A percentile compares a stretch with the other conserved stretches of the same genome.
Conservation (phyloP, 2,113 vertebrate species). For the Ciconia maguari region DNA sequence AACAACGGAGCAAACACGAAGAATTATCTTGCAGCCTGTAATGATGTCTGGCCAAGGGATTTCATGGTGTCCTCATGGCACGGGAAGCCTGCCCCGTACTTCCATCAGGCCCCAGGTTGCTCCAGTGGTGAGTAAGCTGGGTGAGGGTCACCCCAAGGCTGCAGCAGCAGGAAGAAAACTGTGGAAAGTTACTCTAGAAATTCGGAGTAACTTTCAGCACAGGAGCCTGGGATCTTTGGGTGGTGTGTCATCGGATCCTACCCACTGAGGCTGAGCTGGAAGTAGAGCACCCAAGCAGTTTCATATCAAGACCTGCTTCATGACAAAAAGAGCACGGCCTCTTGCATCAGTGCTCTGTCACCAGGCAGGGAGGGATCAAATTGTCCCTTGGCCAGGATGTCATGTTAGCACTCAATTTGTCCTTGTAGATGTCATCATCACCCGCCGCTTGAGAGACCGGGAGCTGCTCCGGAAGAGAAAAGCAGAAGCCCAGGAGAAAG, state of each 20-base stretch:
- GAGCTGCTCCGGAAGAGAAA: slow-evolving; percentile 87
- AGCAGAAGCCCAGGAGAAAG: slow-evolving; percentile 84
- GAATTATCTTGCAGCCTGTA: background rate
- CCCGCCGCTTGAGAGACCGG: slow-evolving; percentile 81
- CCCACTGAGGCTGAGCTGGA: background rate
- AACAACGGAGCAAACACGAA: fast-evolving
- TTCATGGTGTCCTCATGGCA: background rate
- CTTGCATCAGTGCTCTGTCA: background rate
- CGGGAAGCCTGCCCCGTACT: fast-evolving
- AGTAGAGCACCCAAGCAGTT: background rate
- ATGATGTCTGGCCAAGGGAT: background rate
- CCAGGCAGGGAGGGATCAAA: background rate
- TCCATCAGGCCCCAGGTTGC: background rate
- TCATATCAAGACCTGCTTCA: background rate
- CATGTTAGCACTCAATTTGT: background rate
- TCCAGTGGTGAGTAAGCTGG: background rate
- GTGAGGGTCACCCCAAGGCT: background rate
- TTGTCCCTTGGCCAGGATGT: background rate
- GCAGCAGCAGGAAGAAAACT: background rate
- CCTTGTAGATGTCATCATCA: slow-evolving; percentile 53
- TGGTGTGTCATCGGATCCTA: background rate
- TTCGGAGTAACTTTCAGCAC: background rate
- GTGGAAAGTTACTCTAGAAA: background rate
- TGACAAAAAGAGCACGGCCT: background rate
- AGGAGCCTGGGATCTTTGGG: background rate